Evolutionary conservation across 2,113 vertebrate species (phyloP).

Genomic region (Pardalotus punctatus): DNA sequence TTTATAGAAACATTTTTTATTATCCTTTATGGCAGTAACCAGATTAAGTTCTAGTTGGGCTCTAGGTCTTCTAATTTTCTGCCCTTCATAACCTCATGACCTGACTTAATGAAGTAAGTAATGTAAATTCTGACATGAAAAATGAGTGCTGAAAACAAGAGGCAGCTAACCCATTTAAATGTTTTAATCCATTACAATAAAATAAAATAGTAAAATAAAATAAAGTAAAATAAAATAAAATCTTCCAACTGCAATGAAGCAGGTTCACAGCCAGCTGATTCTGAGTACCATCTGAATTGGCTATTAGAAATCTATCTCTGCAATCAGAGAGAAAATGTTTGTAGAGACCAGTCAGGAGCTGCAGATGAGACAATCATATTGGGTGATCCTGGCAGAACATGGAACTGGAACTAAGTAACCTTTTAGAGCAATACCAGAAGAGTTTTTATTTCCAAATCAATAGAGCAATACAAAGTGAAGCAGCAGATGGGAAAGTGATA

Average conservation of each 20-base stretch:
- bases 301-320: not conserved
- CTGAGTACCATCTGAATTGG: not conserved
- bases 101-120: not conserved
- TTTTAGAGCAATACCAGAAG: not conserved
- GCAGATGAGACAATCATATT: not conserved
- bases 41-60: not conserved
- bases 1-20: not conserved
- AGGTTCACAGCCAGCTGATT: not conserved
- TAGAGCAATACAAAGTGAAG: not conserved
- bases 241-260: not conserved
- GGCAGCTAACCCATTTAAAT: not conserved
- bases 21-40: not conserved
- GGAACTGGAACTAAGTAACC: not conserved
- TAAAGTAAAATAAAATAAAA: not conserved
- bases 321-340: not conserved
- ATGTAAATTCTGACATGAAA: not conserved
- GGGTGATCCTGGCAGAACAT: not conserved
- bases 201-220: not conserved
- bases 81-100: not conserved
- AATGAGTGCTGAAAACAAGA: not conserved
- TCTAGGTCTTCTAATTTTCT: not conserved
- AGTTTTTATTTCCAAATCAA: slow-evolving; percentile 10
- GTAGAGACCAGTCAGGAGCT: not conserved
- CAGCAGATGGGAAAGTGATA: not conserved
- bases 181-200: not conserved